These are phyloP conservation scores for Drosophila bocqueti DNA, from an alignment of 1,140 invertebrate genomes.

Conservation along the genomic window DNA sequence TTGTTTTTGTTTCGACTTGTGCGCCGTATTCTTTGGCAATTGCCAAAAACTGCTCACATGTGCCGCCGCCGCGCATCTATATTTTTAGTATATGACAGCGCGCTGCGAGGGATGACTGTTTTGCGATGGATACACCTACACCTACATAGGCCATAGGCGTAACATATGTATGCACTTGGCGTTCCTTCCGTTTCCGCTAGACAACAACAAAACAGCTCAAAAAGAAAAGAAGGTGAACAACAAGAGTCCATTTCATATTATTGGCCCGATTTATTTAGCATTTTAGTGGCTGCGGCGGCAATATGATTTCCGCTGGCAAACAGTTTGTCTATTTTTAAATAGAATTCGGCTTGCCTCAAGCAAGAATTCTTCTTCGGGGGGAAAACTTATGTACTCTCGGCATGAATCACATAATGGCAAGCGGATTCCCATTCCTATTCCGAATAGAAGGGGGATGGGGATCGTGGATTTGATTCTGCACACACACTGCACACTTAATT, in stretches of 20 bases:
- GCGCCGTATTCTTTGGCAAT: conserved; percentile 47
- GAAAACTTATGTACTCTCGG: conserved; percentile 43
- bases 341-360: conserved; percentile 62
- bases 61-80: conserved; percentile 39
- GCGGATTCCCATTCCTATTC: conserved; percentile 19
- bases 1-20: conserved; percentile 36
- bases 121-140: conserved; percentile 25
- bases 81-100: conserved; percentile 34
- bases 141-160: neutral
- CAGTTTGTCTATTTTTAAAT: conserved; percentile 73
- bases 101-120: conserved; percentile 38
- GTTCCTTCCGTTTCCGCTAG: conserved; percentile 72
- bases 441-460: conserved; percentile 35
- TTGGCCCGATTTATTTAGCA: conserved; percentile 49
- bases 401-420: conserved; percentile 62
- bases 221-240: neutral
- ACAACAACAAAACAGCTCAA: conserved; percentile 10
- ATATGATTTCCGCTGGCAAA: conserved; percentile 73
- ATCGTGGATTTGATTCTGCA: conserved; percentile 21
- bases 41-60: conserved; percentile 65
- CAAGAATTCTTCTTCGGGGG: conserved; percentile 31
- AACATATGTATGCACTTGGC: conserved; percentile 41
- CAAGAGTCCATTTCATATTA: conserved; percentile 46
- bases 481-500: conserved; percentile 20
- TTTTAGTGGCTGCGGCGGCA: conserved; percentile 52